Conservation (phyloP, 2,888 invertebrate genomes). For the Caenorhabditis sp. region DNA sequence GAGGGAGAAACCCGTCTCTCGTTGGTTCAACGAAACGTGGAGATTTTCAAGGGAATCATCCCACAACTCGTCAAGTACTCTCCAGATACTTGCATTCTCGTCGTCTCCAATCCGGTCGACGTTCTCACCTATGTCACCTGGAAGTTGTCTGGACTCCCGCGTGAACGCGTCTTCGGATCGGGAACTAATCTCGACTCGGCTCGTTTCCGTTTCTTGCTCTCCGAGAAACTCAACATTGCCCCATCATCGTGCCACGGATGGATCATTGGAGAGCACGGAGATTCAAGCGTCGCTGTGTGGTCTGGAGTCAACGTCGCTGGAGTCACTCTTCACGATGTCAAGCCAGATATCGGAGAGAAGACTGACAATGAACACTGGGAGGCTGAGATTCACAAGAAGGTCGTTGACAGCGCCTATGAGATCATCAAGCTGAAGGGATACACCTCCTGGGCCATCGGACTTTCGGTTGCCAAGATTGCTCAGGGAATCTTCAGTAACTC, state of each 20-base stretch:
- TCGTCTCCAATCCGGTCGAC: constrained; percentile 87
- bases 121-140: constrained; percentile 95
- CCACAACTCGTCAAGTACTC: constrained; percentile 90
- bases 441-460: constrained; percentile 85
- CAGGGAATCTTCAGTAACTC: constrained; percentile 84
- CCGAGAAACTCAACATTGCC: constrained; percentile 89
- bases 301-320: constrained; percentile 95
- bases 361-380: constrained; percentile 89
- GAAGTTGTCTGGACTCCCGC: constrained; percentile 93
- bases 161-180: constrained; percentile 92
- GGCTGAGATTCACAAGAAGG: constrained; percentile 89
- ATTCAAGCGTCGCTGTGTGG: constrained; percentile 94
- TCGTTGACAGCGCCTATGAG: constrained; percentile 89
- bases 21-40: constrained; percentile 93
- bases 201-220: constrained; percentile 92
- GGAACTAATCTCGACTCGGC: constrained; percentile 96
- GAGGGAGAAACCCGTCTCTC: constrained; percentile 92
- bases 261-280: constrained; percentile 96
- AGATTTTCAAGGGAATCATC: constrained; percentile 89
- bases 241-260: constrained; percentile 93
- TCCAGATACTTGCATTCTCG: constrained; percentile 90
- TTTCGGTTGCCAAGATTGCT: constrained; percentile 83
- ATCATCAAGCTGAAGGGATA: constrained; percentile 85
- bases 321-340: constrained; percentile 87
- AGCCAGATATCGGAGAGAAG: constrained; percentile 88